Evolutionary conservation across 2,888 invertebrate species (phyloP).

Genomic region (Mythimna ferrago): DNA sequence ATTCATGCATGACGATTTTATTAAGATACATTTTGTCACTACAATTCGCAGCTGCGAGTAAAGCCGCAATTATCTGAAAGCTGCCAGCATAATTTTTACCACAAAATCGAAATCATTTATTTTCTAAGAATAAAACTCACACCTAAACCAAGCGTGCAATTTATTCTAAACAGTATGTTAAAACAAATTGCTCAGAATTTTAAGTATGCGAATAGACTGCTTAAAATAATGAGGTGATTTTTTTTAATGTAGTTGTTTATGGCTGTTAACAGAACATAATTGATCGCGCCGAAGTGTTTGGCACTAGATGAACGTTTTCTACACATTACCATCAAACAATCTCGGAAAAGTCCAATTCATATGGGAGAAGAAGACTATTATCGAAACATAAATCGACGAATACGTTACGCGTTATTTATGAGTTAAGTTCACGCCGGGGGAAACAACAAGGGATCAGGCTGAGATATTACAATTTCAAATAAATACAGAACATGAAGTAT

Average conservation of each 20-base stretch:
- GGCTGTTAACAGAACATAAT: slow-evolving; percentile 31
- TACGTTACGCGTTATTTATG: slow-evolving; percentile 87
- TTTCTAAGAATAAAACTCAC: slow-evolving; percentile 44
- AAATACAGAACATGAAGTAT: slow-evolving; percentile 90
- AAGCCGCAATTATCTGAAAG: slow-evolving; percentile 50
- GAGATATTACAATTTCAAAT: slow-evolving; percentile 90
- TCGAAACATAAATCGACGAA: slow-evolving; percentile 84
- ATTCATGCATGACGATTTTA: slow-evolving; percentile 47
- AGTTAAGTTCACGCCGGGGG: slow-evolving; percentile 83
- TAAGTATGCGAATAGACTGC: slow-evolving; percentile 49
- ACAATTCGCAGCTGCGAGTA: slow-evolving; percentile 39
- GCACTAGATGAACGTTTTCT: slow-evolving; percentile 44
- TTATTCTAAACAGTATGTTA: slow-evolving; percentile 54
- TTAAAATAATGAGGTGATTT: slow-evolving; percentile 52
- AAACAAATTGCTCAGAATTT: slow-evolving; percentile 57
- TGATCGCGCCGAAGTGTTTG: slow-evolving; percentile 30
- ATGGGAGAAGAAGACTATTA: slow-evolving; percentile 79
- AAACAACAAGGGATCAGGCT: slow-evolving; percentile 87
- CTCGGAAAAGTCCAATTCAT: slow-evolving; percentile 70
- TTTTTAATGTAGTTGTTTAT: slow-evolving; percentile 32
- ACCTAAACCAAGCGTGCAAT: slow-evolving; percentile 63
- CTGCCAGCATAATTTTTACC: slow-evolving; percentile 45
- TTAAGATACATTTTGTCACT: slow-evolving; percentile 41
- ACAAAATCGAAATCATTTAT: slow-evolving; percentile 39
- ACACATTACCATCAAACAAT: slow-evolving; percentile 61